Evolutionary conservation across 2,888 invertebrate genomes (phyloP).

Genomic region (Eupithecia centaureata): DNA sequence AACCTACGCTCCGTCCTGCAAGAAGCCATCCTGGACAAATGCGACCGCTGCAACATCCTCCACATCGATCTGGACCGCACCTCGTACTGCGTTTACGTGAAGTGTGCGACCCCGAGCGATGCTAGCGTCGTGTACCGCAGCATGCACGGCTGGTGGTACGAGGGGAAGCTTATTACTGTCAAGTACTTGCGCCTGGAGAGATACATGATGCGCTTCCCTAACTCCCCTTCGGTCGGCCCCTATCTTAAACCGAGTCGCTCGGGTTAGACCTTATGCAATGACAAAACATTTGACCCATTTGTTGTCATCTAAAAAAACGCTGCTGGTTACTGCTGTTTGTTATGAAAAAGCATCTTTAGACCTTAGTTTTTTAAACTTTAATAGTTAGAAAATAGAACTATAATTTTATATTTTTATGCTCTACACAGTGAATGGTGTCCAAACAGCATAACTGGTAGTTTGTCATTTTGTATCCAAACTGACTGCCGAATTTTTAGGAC

Average conservation of each 20-base stretch:
- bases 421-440: not conserved
- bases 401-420: not conserved
- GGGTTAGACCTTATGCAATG: not conserved
- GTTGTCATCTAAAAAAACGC: not conserved
- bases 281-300: not conserved
- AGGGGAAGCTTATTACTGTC: conserved; percentile 95
- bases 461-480: conserved; percentile 2
- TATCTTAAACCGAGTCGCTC: conserved; percentile 64
- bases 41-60: conserved; percentile 90
- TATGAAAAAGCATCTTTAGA: not conserved
- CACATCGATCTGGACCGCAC: conserved; percentile 94
- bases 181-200: conserved; percentile 94
- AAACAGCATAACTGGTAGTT: not conserved
- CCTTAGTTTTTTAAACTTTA: not conserved
- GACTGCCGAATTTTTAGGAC: not conserved
- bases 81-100: conserved; percentile 96
- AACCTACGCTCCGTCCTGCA: conserved; percentile 87
- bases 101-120: conserved; percentile 91
- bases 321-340: conserved; percentile 1
- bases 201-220: conserved; percentile 85
- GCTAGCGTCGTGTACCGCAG: conserved; percentile 95
- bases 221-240: conserved; percentile 75
- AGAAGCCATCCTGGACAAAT: conserved; percentile 96
- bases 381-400: not conserved
- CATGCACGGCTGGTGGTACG: conserved; percentile 98